Evolutionary conservation across 2,113 vertebrate genomes (phyloP).

Genomic region (Calyptomena viridis): DNA sequence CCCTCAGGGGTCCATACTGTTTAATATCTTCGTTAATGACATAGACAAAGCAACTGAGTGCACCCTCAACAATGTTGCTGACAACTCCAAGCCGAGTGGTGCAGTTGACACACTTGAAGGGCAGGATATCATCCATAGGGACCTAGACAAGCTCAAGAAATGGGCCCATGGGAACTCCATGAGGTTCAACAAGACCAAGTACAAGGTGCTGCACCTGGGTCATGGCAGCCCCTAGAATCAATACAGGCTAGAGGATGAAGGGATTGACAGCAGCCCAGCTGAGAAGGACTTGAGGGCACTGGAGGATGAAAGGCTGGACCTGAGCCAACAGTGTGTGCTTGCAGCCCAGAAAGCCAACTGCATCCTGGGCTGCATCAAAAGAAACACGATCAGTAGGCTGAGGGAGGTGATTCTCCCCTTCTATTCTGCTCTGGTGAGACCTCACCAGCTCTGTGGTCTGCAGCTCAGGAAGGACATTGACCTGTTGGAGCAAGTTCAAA

Average conservation of each 20-base stretch:
- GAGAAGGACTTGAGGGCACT: neutral
- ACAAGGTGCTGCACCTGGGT: neutral
- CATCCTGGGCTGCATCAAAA: neutral
- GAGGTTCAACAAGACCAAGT: neutral
- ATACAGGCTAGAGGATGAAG: neutral
- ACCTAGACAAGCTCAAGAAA: neutral
- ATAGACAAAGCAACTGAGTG: neutral
- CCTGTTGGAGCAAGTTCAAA: neutral
- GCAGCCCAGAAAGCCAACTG: neutral
- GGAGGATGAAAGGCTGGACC: neutral
- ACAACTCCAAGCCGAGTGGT: neutral
- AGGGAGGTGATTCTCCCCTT: neutral
- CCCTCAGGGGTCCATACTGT: neutral
- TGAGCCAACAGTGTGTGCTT: neutral
- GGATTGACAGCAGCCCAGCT: neutral
- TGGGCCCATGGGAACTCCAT: neutral
- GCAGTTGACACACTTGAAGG: neutral
- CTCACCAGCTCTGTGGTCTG: neutral
- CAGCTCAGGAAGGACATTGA: neutral
- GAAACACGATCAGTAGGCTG: neutral
- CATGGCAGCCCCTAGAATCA: neutral
- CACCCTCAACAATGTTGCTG: neutral
- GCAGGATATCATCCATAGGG: accelerated
- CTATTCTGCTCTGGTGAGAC: neutral
- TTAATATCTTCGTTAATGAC: neutral